Evolutionary conservation across 2,888 invertebrate genomes (phyloP), one percentile per base, ranked within the genome.

Genomic region (Panorpa germanica): DNA sequence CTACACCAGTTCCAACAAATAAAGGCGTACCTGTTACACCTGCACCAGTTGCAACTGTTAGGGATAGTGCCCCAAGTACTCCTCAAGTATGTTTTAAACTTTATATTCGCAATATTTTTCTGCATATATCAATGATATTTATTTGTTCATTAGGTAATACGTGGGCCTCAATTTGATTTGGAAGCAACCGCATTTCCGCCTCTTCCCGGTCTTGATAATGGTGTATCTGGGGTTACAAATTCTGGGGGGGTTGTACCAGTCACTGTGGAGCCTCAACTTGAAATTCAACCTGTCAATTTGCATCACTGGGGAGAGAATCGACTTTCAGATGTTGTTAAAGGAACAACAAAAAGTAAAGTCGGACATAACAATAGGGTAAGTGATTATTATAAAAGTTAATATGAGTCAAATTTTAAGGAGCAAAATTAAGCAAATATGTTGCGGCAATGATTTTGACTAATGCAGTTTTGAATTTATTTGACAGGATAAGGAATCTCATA

Each of bases 151-250:
- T n/a, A n/a, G n/a, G n/a, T n/a, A n/a, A n/a, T n/a, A n/a, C n/a
- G 56, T 49, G 59, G 65, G 35, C 63, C 66, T 22, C 70, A 75
- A 46, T 81, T 81, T 53, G 80, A 81, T 52, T 59, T 81, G 42
- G 77, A 76, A 52, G 73, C 75, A 34, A 65, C 72, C 30, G 75
- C 78, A 31, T 81, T 81, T 51, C 81, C 81, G 38, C 81, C 81
- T 34, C 59, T 81, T 46, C 80, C 80, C 36, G 76, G 77, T 47
- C 53, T 63, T 36, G 59, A 31, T 25, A 24, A 23, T 20, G 18
- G 12, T 20, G 15, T 21, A 25, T 32, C 35, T 25, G 27, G 32
- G 34, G 24, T 29, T 17, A 33, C 32, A 36, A 13, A 20, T 14
- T 7, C 29, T 11, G 33, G 26, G 23, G 19, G 28, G 26, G 24